Base-by-base conservation (phyloP, 2,797 vertebrate species). In the Garrulus glandarius region DNA sequence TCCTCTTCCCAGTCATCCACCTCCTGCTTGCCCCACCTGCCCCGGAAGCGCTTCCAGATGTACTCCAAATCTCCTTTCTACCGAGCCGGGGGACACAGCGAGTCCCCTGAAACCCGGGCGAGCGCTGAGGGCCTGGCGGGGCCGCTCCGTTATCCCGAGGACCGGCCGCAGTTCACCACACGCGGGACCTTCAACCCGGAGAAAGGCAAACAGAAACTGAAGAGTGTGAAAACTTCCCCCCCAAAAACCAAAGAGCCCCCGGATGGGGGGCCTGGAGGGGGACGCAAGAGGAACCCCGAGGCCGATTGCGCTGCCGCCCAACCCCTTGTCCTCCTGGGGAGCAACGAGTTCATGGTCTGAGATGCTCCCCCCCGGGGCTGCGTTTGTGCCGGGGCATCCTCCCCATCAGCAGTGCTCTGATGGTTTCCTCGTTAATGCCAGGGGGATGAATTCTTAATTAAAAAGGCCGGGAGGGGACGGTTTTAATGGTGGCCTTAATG, bases 331-430 rank as follows among this genome's bases (percentile, higher is more conserved):
- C 95, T 99, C 87, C 99, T 99, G 70, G 99, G 99, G 95, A 99
- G 96, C 95, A 99, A 99, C 21, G 99, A 99, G 97, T 99, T 99
- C 97, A 99, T 99, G 99, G 99, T 99, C 93, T 99, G 98, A 99
- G 97, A 53, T 52, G 29, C 36, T 80, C 56, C 65, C 65, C 36
- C 17, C 53, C 0, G 0, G 41, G 60, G 71, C 68, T 2, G 4
- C 2, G 0, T 21, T 5, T 2, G 0, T 10, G 5, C 59, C 0
- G 1, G 60, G 72, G 74, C 74, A 5, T 47, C 86, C 65, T 61
- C 34, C 61, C 32, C 11, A 0, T n/a, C 6, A 13, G 68, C 57
- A 43, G 37, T 15, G 9, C 87, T 77, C 49, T 6, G 1, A 11
- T 8, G 56, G 77, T 47, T 71, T 64, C 77, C 65, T 87, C 10